Percentiles rank a stretch among this genome's conserved stretches.
phyloP scores from a whole-genome alignment of 2,797 vertebrate species.

The Dipus sagitta region DNA sequence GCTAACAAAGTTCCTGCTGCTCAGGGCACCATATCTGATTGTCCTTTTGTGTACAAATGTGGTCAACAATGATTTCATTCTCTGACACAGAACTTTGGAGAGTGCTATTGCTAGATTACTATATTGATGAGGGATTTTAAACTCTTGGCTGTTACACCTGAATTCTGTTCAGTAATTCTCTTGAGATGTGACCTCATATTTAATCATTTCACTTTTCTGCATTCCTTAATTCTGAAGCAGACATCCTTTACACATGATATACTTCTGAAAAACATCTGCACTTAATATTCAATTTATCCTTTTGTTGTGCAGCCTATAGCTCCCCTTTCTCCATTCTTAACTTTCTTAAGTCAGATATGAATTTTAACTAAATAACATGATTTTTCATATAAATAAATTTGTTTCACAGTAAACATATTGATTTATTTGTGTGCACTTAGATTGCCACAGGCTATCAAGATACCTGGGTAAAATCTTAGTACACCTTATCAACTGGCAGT shows the following conservation, averaged over 20 bases:
- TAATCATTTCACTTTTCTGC: background rate
- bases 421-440: background rate
- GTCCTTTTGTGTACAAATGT: background rate
- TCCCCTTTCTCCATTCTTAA: rapidly evolving
- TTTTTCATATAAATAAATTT: conserved; percentile 11
- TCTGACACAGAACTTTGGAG: background rate
- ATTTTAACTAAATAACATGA: conserved; percentile 13
- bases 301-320: background rate
- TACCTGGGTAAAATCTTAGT: conserved; percentile 15
- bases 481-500: background rate
- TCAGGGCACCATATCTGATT: background rate
- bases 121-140: background rate
- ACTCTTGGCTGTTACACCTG: conserved; percentile 35
- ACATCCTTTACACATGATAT: background rate
- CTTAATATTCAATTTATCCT: background rate
- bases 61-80: conserved; percentile 6
- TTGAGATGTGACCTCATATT: background rate
- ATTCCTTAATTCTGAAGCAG: conserved; percentile 51
- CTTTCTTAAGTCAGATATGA: background rate
- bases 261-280: background rate
- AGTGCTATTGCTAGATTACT: background rate
- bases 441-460: background rate
- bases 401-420: background rate
- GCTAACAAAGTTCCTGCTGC: conserved; percentile 23
- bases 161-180: conserved; percentile 3